These are phyloP conservation scores for Homarus gammarus DNA, from an alignment of 2,888 invertebrate species.

Conservation along the genomic window DNA sequence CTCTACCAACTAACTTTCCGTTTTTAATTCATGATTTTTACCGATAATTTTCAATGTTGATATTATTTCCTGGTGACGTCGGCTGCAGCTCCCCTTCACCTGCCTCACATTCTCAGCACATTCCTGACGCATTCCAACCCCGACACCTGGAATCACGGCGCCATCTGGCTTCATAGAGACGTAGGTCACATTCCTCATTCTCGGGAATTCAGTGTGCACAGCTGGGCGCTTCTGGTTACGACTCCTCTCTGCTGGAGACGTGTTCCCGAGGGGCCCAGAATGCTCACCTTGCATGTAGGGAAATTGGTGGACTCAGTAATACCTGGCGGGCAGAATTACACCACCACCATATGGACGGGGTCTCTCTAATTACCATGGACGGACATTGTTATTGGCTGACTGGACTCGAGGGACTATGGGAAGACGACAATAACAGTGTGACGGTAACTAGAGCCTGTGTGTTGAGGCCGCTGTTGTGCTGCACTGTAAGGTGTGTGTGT, in stretches of 20 bases:
- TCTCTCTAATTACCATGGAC: background rate
- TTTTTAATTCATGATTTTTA: too few species aligned
- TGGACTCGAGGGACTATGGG: background rate
- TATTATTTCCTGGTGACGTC: too few species aligned
- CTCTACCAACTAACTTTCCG: too few species aligned
- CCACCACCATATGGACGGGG: background rate
- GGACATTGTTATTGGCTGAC: background rate
- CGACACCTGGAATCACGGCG: background rate
- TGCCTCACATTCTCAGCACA: background rate
- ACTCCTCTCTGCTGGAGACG: background rate
- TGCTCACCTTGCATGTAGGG: background rate
- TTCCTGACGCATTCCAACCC: background rate
- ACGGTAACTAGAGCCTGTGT: too few species aligned
- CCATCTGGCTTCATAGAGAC: background rate
- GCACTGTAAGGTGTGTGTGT: background rate
- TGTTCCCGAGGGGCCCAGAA: too few species aligned
- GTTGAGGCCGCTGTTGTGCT: background rate
- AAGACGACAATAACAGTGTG: background rate
- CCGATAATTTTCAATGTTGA: too few species aligned
- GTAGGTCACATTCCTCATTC: conserved; percentile 4
- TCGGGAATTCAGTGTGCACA: background rate
- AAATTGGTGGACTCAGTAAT: background rate
- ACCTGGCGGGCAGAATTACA: background rate
- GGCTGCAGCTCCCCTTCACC: background rate
- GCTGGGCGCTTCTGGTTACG: background rate